phyloP scores from a whole-genome alignment of 2,797 vertebrate genomes.

The Botia almorhae region DNA sequence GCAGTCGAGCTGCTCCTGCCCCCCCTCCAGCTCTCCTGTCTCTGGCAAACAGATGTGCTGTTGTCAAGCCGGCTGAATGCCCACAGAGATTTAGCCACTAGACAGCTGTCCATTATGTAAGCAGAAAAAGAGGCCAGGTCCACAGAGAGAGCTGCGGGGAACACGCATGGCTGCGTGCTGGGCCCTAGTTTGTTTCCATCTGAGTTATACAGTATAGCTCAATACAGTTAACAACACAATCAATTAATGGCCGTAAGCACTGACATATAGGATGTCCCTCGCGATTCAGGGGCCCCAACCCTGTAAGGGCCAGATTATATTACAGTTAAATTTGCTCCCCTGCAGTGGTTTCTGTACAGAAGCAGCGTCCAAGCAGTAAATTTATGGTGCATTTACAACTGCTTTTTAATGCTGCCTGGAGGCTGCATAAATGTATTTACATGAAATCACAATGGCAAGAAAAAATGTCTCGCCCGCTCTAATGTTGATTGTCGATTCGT shows the following conservation, averaged over 20 bases:
- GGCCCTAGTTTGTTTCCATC: neutral
- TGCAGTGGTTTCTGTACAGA: too few relatives aligned
- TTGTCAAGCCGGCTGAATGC: constrained; percentile 51
- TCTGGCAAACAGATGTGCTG: constrained; percentile 61
- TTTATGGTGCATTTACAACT: too few relatives aligned
- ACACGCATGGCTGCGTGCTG: constrained; percentile 3
- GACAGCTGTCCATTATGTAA: constrained; percentile 64
- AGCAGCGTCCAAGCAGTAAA: too few relatives aligned
- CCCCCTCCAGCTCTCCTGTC: constrained; percentile 29
- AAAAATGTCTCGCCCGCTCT: too few relatives aligned
- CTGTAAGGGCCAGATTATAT: too few relatives aligned
- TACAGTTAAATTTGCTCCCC: too few relatives aligned
- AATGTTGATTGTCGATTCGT: too few relatives aligned
- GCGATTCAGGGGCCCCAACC: too few relatives aligned
- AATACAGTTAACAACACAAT: constrained; percentile 8
- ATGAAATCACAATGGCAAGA: too few relatives aligned
- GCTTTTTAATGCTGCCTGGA: too few relatives aligned
- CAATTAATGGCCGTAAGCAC: neutral
- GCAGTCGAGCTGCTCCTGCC: neutral
- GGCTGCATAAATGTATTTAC: too few relatives aligned
- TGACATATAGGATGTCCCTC: neutral
- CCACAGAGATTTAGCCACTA: constrained; percentile 43
- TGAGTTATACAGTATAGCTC: neutral
- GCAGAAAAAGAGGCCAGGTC: constrained; percentile 26
- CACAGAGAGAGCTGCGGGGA: constrained; percentile 11